Conservation (phyloP, 1,140 invertebrate genomes). For the Galleria mellonella region DNA sequence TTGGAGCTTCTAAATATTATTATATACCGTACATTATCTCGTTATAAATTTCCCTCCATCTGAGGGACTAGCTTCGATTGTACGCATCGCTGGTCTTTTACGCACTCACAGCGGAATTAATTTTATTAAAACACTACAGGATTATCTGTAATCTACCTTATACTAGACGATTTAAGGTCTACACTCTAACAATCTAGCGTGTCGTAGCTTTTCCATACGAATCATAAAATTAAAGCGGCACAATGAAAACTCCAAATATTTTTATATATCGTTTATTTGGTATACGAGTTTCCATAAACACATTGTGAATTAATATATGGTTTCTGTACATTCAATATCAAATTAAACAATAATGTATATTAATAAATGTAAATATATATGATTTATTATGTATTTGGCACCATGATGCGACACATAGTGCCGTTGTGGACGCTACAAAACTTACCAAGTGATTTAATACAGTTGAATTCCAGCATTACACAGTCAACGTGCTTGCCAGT, state of each 20-base stretch:
- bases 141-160: neutral
- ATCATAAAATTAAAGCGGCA: slow-evolving; percentile 7
- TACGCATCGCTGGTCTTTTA: slow-evolving; percentile 22
- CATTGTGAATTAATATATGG: slow-evolving; percentile 55
- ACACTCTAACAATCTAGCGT: neutral
- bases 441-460: slow-evolving; percentile 12
- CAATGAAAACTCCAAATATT: slow-evolving; percentile 27
- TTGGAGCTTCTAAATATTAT: too few relatives aligned
- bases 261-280: slow-evolving; percentile 48
- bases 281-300: slow-evolving; percentile 59
- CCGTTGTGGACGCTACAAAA: slow-evolving; percentile 44
- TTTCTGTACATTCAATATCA: slow-evolving; percentile 61
- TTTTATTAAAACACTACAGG: slow-evolving; percentile 27
- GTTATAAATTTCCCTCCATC: too few relatives aligned
- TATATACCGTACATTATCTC: too few relatives aligned
- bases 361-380: slow-evolving; percentile 68
- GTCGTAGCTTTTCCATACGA: too few relatives aligned
- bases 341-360: slow-evolving; percentile 65
- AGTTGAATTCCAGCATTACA: neutral
- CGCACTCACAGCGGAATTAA: slow-evolving; percentile 30
- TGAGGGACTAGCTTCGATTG: slow-evolving; percentile 7
- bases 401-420: slow-evolving; percentile 32
- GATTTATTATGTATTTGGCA: slow-evolving; percentile 55
- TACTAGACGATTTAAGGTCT: neutral
- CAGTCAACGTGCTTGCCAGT: slow-evolving; percentile 4